Evolutionary conservation across 2,888 invertebrate species (phyloP), one percentile per base, ranked within the genome.

Genomic region (Onthophagus sagittarius): DNA sequence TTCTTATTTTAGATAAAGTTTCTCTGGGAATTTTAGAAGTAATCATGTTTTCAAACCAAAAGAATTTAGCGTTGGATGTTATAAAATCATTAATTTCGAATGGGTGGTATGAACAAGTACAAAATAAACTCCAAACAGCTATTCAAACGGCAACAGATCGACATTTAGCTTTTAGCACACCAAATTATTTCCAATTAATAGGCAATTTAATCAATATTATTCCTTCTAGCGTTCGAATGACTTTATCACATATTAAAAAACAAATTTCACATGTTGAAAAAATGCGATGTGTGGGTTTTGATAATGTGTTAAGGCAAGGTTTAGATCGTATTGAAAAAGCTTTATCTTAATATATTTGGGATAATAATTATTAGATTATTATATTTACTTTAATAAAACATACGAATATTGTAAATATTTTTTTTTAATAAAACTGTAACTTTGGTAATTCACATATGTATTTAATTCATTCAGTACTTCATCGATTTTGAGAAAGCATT

Each of bases 251-350:
- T 67, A 81, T 88, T 23, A 82, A 82, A 69, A 77, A 82, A 53
- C 83, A 86, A 70, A 81, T 87, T 15, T 77, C 76, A n/a, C 82
- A 83, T 72, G 85, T 87, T 1, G 88, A 88, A 79, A 80, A 80
- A 67, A 84, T 85, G 80, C 79, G 87, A 75, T 87, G 87, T 6
- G 85, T 86, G 11, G 86, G 86, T 2, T 86, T 82, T 78, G 87
- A 87, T 81, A 82, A 83, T 64, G 83, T 81, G 72, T 80, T 88
- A 33, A 84, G 87, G 79, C 81, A 81, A 74, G 79, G 81, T 73
- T 79, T 81, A 13, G 83, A 82, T 74, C 81, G 77, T 73, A 77
- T 84, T 39, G 81, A 83, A 70, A 75, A 73, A 67, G 67, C 23
- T 4, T 67, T 67, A 31, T 67, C 31, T 6, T 67, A 32, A 67